These are phyloP conservation scores for Clarias fuscus DNA, from an alignment of 2,797 vertebrate genomes.

Conservation along the genomic window DNA sequence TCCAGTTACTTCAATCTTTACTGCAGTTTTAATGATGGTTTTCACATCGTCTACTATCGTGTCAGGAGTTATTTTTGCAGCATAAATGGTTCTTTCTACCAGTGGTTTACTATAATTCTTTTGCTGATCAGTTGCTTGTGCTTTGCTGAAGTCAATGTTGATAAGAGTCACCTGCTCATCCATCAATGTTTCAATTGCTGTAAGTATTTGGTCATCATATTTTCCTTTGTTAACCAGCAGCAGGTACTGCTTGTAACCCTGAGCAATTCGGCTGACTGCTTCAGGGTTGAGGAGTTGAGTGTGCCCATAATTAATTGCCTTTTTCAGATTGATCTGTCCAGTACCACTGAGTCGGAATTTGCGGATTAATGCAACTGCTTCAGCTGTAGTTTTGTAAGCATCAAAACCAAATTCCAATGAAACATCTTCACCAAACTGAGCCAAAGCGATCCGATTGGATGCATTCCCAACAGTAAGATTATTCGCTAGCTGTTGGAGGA, in stretches of 20 bases:
- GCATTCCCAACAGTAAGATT: slow-evolving; percentile 69
- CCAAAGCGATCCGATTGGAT: slow-evolving; percentile 76
- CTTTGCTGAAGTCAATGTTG: slow-evolving; percentile 63
- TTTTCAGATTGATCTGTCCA: slow-evolving; percentile 64
- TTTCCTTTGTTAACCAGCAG: slow-evolving; percentile 73
- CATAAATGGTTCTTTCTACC: neutral
- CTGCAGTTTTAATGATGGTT: slow-evolving; percentile 57
- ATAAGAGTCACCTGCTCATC: slow-evolving; percentile 69
- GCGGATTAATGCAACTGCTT: slow-evolving; percentile 57
- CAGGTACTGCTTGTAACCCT: slow-evolving; percentile 72
- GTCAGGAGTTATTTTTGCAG: neutral
- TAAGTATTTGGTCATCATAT: slow-evolving; percentile 65
- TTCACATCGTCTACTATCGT: slow-evolving; percentile 48
- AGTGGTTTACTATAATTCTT: neutral
- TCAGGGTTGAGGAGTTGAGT: slow-evolving; percentile 65
- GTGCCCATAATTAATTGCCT: slow-evolving; percentile 66
- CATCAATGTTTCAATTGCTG: slow-evolving; percentile 63
- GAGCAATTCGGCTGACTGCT: slow-evolving; percentile 69
- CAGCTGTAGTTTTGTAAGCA: slow-evolving; percentile 62
- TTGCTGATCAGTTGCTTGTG: neutral
- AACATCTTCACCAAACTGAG: slow-evolving; percentile 68
- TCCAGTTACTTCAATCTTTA: slow-evolving; percentile 1
- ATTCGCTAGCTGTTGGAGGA: slow-evolving; percentile 63
- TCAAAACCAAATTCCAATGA: slow-evolving; percentile 76
- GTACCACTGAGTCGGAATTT: slow-evolving; percentile 51